Conservation (phyloP, 1,140 invertebrate species). For the Antheraea mylitta region DNA sequence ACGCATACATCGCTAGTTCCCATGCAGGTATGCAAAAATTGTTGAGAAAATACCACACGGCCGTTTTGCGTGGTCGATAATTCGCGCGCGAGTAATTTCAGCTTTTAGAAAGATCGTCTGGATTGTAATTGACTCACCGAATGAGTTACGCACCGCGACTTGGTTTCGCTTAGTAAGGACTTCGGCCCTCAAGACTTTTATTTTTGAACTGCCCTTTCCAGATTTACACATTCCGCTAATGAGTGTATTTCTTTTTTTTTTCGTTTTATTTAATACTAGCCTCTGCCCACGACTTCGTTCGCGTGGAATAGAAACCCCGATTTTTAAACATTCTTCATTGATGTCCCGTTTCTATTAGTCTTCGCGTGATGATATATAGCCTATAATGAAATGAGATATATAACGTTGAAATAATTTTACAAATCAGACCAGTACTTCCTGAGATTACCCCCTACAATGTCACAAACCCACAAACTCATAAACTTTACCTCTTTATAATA, state of each 20-base stretch:
- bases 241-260: not conserved
- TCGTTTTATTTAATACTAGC: too few species aligned
- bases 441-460: too few species aligned
- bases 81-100: conserved; percentile 47
- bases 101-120: conserved; percentile 52
- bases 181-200: not conserved
- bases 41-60: conserved; percentile 56
- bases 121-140: conserved; percentile 31
- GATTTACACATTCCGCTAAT: not conserved
- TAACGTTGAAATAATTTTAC: too few species aligned
- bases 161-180: not conserved
- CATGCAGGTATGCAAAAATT: conserved; percentile 70
- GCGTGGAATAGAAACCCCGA: too few species aligned
- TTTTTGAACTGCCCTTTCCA: not conserved
- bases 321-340: too few species aligned
- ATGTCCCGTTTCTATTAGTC: too few species aligned
- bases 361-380: too few species aligned
- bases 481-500: too few species aligned
- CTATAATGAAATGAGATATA: too few species aligned
- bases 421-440: too few species aligned
- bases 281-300: too few species aligned
- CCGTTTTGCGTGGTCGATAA: conserved; percentile 53
- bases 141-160: conserved; percentile 10
- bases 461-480: too few species aligned
- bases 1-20: conserved; percentile 50